Evolutionary conservation across 2,888 invertebrate genomes (phyloP).

Genomic region (Caenorhabditis doughertyi): DNA sequence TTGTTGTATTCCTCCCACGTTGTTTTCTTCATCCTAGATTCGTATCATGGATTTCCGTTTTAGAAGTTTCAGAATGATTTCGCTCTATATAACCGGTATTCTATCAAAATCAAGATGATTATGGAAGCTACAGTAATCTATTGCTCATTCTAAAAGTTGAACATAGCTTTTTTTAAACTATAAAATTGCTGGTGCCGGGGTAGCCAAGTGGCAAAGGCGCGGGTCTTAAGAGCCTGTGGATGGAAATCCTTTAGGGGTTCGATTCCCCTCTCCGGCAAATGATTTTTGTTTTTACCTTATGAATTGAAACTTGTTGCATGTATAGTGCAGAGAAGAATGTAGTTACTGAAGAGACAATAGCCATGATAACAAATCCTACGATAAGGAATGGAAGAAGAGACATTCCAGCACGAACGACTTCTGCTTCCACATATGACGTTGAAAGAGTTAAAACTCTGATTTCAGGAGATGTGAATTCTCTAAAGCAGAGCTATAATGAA

Average conservation of each 20-base stretch:
- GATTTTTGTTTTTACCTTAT: conserved; percentile 71
- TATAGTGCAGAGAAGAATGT: conserved; percentile 78
- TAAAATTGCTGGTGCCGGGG: no score
- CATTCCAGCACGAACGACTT: conserved; percentile 78
- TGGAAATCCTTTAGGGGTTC: conserved; percentile 43
- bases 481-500: conserved; percentile 41
- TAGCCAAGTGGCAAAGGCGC: no score
- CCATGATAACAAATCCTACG: conserved; percentile 79
- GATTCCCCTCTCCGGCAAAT: conserved; percentile 50
- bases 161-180: no score
- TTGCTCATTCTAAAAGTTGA: no score
- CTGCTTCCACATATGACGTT: conserved; percentile 79
- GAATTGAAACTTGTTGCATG: conserved; percentile 76
- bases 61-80: no score
- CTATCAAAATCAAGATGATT: no score
- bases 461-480: conserved; percentile 72
- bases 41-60: no score
- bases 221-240: conserved; percentile 8
- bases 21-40: no score
- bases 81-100: no score
- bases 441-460: conserved; percentile 77
- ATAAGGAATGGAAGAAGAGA: conserved; percentile 76
- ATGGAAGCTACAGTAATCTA: no score
- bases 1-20: background rate
- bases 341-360: conserved; percentile 73